Conservation (phyloP, 2,888 invertebrate genomes). For the Vanessa cardui region DNA sequence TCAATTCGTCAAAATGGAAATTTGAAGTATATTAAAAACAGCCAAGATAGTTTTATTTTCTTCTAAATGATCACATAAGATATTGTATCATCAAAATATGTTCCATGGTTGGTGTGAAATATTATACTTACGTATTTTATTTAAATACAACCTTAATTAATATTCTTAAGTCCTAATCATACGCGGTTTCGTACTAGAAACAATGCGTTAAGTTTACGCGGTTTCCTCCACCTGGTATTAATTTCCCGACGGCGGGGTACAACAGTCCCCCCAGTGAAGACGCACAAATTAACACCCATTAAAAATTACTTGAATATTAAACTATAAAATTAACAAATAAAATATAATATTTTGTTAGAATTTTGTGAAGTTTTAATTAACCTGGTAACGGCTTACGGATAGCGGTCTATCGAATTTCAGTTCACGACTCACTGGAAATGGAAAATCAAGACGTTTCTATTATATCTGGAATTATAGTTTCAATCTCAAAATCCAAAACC, state of each 20-base stretch:
- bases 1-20: no score
- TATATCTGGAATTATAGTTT: neutral
- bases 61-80: no score
- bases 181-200: conserved; percentile 7
- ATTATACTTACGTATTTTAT: no score
- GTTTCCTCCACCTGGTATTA: conserved; percentile 27
- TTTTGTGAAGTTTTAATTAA: conserved; percentile 25
- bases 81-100: no score
- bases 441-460: neutral
- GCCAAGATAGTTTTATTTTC: no score
- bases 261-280: conserved; percentile 18
- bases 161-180: conserved; percentile 1
- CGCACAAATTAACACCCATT: conserved; percentile 27
- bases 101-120: no score
- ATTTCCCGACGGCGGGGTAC: conserved; percentile 20
- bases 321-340: conserved; percentile 25
- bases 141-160: neutral
- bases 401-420: neutral
- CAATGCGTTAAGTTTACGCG: conserved; percentile 24
- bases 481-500: neutral
- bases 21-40: no score
- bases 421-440: neutral
- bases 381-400: neutral
- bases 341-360: conserved; percentile 17
- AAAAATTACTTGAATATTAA: conserved; percentile 15